Evolutionary conservation across 1,140 invertebrate species (phyloP).

Genomic region (Philopotamus ludificatus): DNA sequence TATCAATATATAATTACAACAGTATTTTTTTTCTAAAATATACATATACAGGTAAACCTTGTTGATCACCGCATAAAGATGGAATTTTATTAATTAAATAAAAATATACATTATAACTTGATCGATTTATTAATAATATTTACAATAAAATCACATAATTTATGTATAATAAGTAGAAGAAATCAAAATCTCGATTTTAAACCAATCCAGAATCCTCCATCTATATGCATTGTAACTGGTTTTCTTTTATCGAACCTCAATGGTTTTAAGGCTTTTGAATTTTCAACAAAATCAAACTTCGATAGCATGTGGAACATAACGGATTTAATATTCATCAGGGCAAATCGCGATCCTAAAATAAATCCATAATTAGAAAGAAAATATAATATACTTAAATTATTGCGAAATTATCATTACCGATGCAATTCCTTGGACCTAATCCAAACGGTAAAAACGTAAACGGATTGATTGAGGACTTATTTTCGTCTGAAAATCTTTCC

Average conservation of each 20-base stretch:
- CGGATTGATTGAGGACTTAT: constrained; percentile 42
- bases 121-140: too few relatives aligned
- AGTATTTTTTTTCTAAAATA: too few relatives aligned
- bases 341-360: constrained; percentile 52
- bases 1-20: too few relatives aligned
- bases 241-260: constrained; percentile 19
- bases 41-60: too few relatives aligned
- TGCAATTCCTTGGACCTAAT: constrained; percentile 45
- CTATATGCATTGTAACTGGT: constrained; percentile 11
- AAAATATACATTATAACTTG: too few relatives aligned
- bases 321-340: constrained; percentile 58
- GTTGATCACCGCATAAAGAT: too few relatives aligned
- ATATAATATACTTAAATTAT: background rate
- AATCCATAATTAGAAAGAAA: background rate
- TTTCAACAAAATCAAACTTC: constrained; percentile 33
- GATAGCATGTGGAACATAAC: constrained; percentile 47
- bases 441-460: constrained; percentile 46
- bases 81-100: too few relatives aligned
- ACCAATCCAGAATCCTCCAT: constrained; percentile 36
- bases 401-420: constrained; percentile 37
- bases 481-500: constrained; percentile 45
- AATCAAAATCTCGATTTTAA: background rate
- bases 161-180: too few relatives aligned
- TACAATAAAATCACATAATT: too few relatives aligned
- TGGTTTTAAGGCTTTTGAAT: constrained; percentile 18